Percentiles rank a stretch among this genome's conserved stretches.
Evolutionary conservation across 2,113 vertebrate genomes (phyloP).

Genomic region (Pituophis catenifer): DNA sequence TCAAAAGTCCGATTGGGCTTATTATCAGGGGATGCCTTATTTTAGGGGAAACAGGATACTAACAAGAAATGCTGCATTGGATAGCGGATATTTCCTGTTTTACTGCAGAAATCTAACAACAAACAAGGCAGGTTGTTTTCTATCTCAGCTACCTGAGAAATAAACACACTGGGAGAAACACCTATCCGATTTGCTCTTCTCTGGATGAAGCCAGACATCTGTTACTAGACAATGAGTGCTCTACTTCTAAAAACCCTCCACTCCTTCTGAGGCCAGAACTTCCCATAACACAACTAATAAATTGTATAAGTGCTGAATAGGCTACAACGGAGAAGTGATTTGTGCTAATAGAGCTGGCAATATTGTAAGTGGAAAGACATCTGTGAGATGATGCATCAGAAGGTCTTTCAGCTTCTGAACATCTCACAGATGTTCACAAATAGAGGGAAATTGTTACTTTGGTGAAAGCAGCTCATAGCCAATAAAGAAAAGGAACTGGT

Average conservation of each 20-base stretch:
- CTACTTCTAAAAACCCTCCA: conserved; percentile 29
- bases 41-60: too few species aligned
- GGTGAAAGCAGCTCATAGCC: conserved; percentile 60
- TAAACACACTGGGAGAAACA: conserved; percentile 33
- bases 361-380: conserved; percentile 70
- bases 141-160: conserved; percentile 35
- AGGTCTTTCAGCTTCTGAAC: conserved; percentile 72
- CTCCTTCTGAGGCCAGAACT: conserved; percentile 50
- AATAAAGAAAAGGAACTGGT: conserved; percentile 48
- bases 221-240: neutral
- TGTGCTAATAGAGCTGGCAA: conserved; percentile 61
- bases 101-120: neutral
- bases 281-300: conserved; percentile 48
- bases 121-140: conserved; percentile 3
- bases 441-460: conserved; percentile 69
- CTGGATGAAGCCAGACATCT: neutral
- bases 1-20: too few species aligned
- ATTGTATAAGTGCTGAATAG: conserved; percentile 55
- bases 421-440: conserved; percentile 72
- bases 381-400: conserved; percentile 64
- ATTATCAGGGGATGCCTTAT: too few species aligned
- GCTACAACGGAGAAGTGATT: conserved; percentile 61
- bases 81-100: neutral
- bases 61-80: neutral
- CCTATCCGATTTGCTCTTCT: conserved; percentile 22